Evolutionary conservation across 2,113 vertebrate genomes (phyloP).

Genomic region (Pseudopipra pipra): DNA sequence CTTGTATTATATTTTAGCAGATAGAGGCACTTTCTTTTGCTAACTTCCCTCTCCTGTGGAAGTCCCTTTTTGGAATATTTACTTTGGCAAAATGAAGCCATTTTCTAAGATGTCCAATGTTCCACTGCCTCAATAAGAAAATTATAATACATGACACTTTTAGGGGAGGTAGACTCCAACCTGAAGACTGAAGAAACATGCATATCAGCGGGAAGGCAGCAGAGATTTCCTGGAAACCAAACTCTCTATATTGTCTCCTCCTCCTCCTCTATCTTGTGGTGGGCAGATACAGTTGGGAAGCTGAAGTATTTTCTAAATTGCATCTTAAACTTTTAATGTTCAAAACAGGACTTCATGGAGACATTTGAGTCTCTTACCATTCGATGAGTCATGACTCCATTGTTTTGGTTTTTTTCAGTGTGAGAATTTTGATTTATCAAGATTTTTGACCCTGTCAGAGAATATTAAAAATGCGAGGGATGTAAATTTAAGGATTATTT

Average conservation of each 20-base stretch:
- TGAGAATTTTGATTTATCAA: constrained; percentile 24
- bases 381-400: neutral
- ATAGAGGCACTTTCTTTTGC: neutral
- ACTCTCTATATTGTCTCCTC: neutral
- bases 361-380: neutral
- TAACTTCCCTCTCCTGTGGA: neutral
- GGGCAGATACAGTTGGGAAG: constrained; percentile 13
- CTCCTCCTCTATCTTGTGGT: neutral
- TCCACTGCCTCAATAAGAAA: neutral
- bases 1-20: neutral
- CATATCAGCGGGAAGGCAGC: neutral
- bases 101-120: neutral
- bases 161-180: neutral
- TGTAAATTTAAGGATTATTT: constrained; percentile 29
- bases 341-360: neutral
- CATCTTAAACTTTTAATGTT: constrained; percentile 16
- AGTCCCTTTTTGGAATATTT: neutral
- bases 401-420: neutral
- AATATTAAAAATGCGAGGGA: neutral
- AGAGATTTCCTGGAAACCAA: constrained; percentile 6
- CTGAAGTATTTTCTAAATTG: constrained; percentile 14
- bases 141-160: neutral
- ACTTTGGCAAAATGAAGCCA: neutral
- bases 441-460: neutral
- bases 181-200: neutral